phyloP scores from a whole-genome alignment of 2,113 vertebrate species.

The Fregata magnificens region DNA sequence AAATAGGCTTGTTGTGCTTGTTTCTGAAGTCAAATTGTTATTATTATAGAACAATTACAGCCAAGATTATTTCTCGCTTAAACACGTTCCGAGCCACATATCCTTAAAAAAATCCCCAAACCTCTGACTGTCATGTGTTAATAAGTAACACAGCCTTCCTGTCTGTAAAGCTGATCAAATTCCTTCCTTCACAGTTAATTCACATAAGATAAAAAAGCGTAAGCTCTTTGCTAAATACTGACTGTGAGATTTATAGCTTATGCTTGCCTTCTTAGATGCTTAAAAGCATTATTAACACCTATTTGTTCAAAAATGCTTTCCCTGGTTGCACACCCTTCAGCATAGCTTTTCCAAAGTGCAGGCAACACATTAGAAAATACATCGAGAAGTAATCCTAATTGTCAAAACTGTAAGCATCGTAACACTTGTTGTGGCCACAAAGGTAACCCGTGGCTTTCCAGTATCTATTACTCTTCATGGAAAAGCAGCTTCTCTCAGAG shows the following conservation, averaged over 20 bases:
- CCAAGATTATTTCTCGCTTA: neutral
- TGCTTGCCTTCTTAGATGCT: neutral
- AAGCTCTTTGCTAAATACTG: neutral
- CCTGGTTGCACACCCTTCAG: neutral
- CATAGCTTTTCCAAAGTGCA: neutral
- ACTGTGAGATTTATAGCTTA: neutral
- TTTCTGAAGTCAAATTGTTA: neutral
- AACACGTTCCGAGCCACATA: neutral
- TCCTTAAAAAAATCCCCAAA: neutral
- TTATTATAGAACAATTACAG: neutral
- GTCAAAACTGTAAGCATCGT: neutral
- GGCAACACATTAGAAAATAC: neutral
- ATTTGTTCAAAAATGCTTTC: neutral
- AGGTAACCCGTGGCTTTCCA: neutral
- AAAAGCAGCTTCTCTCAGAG: neutral
- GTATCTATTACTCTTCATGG: neutral
- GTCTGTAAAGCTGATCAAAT: neutral
- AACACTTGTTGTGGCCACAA: neutral
- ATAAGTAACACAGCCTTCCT: neutral
- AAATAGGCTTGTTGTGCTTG: neutral
- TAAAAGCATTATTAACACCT: neutral
- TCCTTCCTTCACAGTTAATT: neutral
- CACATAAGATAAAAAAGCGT: neutral
- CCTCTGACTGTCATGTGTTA: neutral
- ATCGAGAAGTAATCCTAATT: neutral